These are phyloP conservation scores for Mythimna loreyi DNA, from an alignment of 2,888 invertebrate genomes.

Conservation along the genomic window DNA sequence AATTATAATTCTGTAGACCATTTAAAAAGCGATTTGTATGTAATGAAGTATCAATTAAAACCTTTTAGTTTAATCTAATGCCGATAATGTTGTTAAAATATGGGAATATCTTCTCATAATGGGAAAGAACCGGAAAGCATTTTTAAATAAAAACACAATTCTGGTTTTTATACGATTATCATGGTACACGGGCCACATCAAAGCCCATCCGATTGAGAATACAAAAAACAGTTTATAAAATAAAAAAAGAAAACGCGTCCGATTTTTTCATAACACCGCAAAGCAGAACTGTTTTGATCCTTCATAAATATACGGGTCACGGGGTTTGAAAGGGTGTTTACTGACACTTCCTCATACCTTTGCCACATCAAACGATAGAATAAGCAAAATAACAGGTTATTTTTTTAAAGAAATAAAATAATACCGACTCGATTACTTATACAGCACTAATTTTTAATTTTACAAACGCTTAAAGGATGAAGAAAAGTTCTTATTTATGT, in stretches of 20 bases:
- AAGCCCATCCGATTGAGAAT: neutral
- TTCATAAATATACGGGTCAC: slow-evolving; percentile 50
- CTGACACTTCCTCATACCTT: slow-evolving; percentile 51
- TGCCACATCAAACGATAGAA: slow-evolving; percentile 54
- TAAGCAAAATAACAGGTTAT: slow-evolving; percentile 28
- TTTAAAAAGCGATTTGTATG: neutral
- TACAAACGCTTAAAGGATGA: too few relatives aligned
- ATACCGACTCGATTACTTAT: slow-evolving; percentile 22
- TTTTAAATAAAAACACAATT: neutral
- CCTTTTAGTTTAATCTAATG: too few relatives aligned
- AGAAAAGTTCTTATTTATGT: too few relatives aligned
- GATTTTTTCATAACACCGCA: slow-evolving; percentile 34
- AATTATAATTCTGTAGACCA: neutral
- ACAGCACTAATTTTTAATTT: too few relatives aligned
- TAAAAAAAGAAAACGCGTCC: slow-evolving; percentile 15
- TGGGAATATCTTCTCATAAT: too few relatives aligned
- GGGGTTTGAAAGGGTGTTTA: slow-evolving; percentile 55
- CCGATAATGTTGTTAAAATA: too few relatives aligned
- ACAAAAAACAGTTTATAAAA: slow-evolving; percentile 2
- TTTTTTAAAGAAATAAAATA: slow-evolving; percentile 8
- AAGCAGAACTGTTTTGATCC: slow-evolving; percentile 40
- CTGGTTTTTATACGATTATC: too few relatives aligned
- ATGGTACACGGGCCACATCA: neutral
- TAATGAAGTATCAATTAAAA: neutral
- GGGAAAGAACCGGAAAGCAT: neutral